phyloP scores from a whole-genome alignment of 2,888 invertebrate genomes.

The Thalpophila matura region DNA sequence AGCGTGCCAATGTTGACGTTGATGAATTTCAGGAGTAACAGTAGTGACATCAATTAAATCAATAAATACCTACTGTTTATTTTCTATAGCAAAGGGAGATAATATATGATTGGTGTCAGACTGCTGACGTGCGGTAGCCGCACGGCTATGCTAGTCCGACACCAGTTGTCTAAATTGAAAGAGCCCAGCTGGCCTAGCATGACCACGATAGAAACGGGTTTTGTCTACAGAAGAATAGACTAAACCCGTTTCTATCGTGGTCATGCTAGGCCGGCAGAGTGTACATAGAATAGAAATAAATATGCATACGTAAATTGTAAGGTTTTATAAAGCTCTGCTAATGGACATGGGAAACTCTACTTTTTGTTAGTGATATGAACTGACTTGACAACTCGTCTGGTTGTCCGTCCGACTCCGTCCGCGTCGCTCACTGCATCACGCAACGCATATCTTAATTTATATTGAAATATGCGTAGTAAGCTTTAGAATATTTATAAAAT shows the following conservation, averaged over 20 bases:
- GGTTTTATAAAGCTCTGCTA: constrained; percentile 39
- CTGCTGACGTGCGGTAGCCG: no score
- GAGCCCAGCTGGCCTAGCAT: no score
- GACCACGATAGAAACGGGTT: neutral
- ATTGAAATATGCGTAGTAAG: constrained; percentile 47
- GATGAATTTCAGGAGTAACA: no score
- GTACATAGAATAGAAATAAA: constrained; percentile 6
- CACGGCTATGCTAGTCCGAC: no score
- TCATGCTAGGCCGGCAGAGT: no score
- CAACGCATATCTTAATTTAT: constrained; percentile 47
- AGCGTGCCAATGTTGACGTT: no score
- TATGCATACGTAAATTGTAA: constrained; percentile 21
- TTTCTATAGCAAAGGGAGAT: no score
- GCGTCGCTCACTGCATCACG: constrained; percentile 40
- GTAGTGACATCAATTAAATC: no score
- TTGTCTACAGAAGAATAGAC: neutral
- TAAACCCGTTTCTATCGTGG: no score
- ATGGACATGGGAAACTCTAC: constrained; percentile 51
- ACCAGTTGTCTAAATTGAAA: no score
- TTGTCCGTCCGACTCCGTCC: constrained; percentile 19
- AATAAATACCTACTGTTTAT: no score
- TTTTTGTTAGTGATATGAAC: constrained; percentile 48
- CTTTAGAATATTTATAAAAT: constrained; percentile 27
- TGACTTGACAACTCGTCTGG: constrained; percentile 48
- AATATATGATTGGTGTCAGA: no score